phyloP scores from a whole-genome alignment of 1,140 invertebrate genomes.

The Carcinoscorpius rotundicauda region DNA sequence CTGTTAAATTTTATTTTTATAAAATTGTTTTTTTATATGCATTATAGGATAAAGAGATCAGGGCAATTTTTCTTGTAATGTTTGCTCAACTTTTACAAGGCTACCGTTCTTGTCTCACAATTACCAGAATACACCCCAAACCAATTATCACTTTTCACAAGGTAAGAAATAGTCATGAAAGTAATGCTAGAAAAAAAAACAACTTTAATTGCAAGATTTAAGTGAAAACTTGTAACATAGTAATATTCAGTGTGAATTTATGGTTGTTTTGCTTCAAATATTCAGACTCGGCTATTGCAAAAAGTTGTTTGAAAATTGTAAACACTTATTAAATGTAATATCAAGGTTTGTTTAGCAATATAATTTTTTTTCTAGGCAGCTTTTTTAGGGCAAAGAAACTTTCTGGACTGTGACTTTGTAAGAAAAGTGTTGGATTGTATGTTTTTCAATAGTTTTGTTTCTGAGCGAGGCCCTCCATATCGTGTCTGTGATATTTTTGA shows the following conservation, averaged over 20 bases:
- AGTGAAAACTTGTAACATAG: too few species aligned
- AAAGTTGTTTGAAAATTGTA: too few species aligned
- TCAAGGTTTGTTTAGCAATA: too few species aligned
- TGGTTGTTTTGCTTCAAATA: not conserved
- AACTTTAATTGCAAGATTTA: not conserved
- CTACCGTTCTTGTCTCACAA: constrained; percentile 84
- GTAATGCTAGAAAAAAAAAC: not conserved
- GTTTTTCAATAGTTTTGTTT: constrained; percentile 91
- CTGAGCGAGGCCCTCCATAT: constrained; percentile 90
- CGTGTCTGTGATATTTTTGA: constrained; percentile 93
- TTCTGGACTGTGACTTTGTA: constrained; percentile 85
- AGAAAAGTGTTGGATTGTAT: constrained; percentile 83
- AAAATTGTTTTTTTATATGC: too few species aligned
- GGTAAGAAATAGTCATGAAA: constrained; percentile 30
- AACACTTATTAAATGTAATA: too few species aligned
- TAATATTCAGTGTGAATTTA: not conserved
- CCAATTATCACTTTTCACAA: constrained; percentile 97
- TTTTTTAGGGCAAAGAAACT: constrained; percentile 76
- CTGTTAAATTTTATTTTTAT: too few species aligned
- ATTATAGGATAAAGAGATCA: constrained; percentile 75
- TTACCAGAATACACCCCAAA: constrained; percentile 89
- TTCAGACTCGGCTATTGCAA: not conserved
- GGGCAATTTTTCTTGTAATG: constrained; percentile 88
- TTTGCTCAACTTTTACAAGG: constrained; percentile 89
- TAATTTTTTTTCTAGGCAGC: constrained; percentile 46